Conservation (phyloP, 2,888 invertebrate genomes). For the Epinotia ramella region DNA sequence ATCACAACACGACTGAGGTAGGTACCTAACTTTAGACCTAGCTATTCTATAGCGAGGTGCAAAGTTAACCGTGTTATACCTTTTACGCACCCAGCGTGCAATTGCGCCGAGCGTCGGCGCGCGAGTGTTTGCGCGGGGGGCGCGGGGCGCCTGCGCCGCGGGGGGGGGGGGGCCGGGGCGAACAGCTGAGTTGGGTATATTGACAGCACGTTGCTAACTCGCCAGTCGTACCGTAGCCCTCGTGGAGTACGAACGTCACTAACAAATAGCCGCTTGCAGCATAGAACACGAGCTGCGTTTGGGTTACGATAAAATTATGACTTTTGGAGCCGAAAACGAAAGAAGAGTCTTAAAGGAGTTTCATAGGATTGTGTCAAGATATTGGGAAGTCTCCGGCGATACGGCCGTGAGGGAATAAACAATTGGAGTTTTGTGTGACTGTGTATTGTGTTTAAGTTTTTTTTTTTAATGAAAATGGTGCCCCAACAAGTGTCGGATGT, state of each 20-base stretch:
- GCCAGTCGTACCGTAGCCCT: conserved; percentile 85
- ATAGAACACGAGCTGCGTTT: conserved; percentile 76
- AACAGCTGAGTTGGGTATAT: conserved; percentile 88
- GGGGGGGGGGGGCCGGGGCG: conserved; percentile 70
- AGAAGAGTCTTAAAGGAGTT: conserved; percentile 80
- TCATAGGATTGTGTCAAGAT: conserved; percentile 82
- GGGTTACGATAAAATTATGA: conserved; percentile 83
- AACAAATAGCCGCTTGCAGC: conserved; percentile 78
- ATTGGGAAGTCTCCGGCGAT: conserved; percentile 78
- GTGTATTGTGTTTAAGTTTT: conserved; percentile 62
- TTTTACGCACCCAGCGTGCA: conserved; percentile 50
- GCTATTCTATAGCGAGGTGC: not conserved
- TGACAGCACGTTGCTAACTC: conserved; percentile 84
- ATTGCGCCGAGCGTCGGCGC: conserved; percentile 48
- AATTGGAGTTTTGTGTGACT: conserved; percentile 72
- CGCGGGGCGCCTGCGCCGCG: conserved; percentile 68
- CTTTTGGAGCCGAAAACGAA: conserved; percentile 82
- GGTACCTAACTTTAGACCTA: not conserved
- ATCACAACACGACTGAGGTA: not conserved
- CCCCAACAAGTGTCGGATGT: conserved; percentile 89
- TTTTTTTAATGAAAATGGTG: conserved; percentile 87
- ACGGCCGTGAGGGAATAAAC: conserved; percentile 77
- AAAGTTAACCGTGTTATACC: not conserved
- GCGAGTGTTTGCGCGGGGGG: conserved; percentile 62
- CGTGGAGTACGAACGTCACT: conserved; percentile 77